phyloP scores from a whole-genome alignment of 2,888 invertebrate genomes.

The Drosophila aldrichi region DNA sequence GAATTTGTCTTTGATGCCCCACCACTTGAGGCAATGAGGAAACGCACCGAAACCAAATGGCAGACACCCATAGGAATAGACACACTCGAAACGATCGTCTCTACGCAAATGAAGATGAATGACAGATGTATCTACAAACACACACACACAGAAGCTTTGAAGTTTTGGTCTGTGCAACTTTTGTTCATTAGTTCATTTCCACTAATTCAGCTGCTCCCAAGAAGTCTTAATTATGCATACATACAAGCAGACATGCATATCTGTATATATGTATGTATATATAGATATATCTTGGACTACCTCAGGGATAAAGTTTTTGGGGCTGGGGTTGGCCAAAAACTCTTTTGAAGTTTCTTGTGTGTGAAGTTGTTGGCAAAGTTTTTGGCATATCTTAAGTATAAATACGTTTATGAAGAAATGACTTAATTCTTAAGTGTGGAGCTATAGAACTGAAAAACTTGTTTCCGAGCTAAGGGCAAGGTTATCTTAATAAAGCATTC shows the following conservation, averaged over 20 bases:
- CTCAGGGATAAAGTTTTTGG: slow-evolving; percentile 28
- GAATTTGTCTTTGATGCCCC: slow-evolving; percentile 56
- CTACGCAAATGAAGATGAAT: slow-evolving; percentile 70
- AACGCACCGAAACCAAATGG: slow-evolving; percentile 22
- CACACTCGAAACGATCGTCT: slow-evolving; percentile 62
- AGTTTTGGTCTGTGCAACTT: slow-evolving; percentile 63
- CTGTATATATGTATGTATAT: not conserved
- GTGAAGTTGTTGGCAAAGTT: slow-evolving; percentile 26
- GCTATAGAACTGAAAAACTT: slow-evolving; percentile 5
- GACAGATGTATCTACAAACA: slow-evolving; percentile 53
- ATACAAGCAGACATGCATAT: not conserved
- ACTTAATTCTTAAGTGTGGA: slow-evolving; percentile 8
- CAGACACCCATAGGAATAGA: slow-evolving; percentile 41
- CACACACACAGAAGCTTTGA: slow-evolving; percentile 51
- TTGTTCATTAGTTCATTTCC: slow-evolving; percentile 72
- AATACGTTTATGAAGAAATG: slow-evolving; percentile 9
- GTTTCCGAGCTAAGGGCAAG: slow-evolving; percentile 4
- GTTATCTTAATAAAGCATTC: slow-evolving; percentile 1
- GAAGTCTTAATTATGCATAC: slow-evolving; percentile 67
- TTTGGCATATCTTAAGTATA: slow-evolving; percentile 13
- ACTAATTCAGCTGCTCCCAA: slow-evolving; percentile 53
- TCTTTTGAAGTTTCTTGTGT: slow-evolving; percentile 62
- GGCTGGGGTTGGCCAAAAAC: slow-evolving; percentile 38
- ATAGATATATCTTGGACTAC: not conserved
- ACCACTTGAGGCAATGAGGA: slow-evolving; percentile 54